Base-by-base conservation (phyloP, 1,140 invertebrate genomes). In the Drosophila auraria region DNA sequence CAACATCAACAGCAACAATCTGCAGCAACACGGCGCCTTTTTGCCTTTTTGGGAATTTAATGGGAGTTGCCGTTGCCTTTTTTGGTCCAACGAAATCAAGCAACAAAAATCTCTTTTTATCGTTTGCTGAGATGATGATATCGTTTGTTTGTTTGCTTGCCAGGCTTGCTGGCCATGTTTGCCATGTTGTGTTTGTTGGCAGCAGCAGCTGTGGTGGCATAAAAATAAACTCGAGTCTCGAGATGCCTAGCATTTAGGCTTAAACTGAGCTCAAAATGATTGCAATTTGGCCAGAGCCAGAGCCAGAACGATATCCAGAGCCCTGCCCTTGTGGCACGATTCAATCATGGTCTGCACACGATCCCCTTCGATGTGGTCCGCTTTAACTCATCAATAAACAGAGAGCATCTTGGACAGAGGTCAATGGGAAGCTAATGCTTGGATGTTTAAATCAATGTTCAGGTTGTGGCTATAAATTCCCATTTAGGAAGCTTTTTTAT, bases 41-140 rank as follows among this genome's bases (percentile, higher is more conserved):
- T 90, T 84, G 76, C 86, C 86, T 90, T 90, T 86, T 90, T 86
- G 82, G 86, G 86, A 80, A 62, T 86, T 90, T 90, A 90, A 90
- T 90, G 86, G 86, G 86, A 90, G 86, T 90, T 90, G 86, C 82
- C 86, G 82, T 90, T 90, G 86, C 86, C 86, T 90, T 90, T 86
- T 90, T 90, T 90, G 86, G 86, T 86, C 73, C 86, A 90, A 65
- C 82, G 62, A 90, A 90, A 90, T 86, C 87, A 90, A 90, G 78
- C 65, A 80, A 90, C 86, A 90, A 74, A 90, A 80, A 90, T 82
- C 78, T 82, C 78, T 73, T 79, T 84, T 84, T 79, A 89, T 79
- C 84, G 78, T 75, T 72, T 64, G 44, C 59, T 61, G 58, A 78
- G 83, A 51, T 73, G 80, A 54, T 71, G 69, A 23, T 71, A 68